Percentiles rank a stretch among this genome's conserved stretches.
Evolutionary conservation across 2,113 vertebrate genomes (phyloP).

Genomic region (Nyctereutes procyonoides): DNA sequence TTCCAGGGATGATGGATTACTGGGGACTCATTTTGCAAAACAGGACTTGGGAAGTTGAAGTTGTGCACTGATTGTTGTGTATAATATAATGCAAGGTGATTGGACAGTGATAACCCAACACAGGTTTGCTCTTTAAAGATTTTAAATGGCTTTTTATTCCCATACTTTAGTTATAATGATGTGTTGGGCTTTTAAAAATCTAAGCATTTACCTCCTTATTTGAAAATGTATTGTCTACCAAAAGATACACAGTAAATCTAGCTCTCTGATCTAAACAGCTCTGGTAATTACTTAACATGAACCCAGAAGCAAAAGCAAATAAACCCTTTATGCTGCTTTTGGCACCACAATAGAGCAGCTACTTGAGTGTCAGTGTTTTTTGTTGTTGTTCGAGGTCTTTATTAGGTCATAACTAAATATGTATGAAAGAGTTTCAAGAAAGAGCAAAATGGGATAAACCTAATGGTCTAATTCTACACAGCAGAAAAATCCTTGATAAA

Average conservation of each 20-base stretch:
- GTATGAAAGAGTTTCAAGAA: slow-evolving; percentile 4
- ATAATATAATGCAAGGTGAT: not conserved
- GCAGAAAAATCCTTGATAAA: slow-evolving; percentile 34
- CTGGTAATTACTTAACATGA: not conserved
- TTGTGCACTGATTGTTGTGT: not conserved
- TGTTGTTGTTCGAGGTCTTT: slow-evolving; percentile 32
- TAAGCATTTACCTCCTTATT: slow-evolving; percentile 13
- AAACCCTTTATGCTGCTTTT: not conserved
- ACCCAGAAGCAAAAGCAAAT: slow-evolving; percentile 37
- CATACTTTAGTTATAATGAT: slow-evolving; percentile 5
- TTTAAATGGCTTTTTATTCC: not conserved
- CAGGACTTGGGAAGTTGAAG: not conserved
- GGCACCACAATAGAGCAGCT: not conserved
- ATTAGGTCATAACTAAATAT: slow-evolving; percentile 15
- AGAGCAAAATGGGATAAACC: slow-evolving; percentile 36
- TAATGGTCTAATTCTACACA: not conserved
- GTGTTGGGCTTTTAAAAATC: not conserved
- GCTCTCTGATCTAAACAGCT: not conserved
- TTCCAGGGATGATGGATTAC: not conserved
- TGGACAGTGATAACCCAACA: not conserved
- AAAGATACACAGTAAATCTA: not conserved
- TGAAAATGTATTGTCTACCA: slow-evolving; percentile 18
- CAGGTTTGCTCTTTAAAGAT: not conserved
- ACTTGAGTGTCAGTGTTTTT: not conserved
- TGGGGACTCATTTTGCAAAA: not conserved